These are phyloP conservation scores for Noctua janthina DNA, from an alignment of 2,888 invertebrate genomes.

Conservation along the genomic window DNA sequence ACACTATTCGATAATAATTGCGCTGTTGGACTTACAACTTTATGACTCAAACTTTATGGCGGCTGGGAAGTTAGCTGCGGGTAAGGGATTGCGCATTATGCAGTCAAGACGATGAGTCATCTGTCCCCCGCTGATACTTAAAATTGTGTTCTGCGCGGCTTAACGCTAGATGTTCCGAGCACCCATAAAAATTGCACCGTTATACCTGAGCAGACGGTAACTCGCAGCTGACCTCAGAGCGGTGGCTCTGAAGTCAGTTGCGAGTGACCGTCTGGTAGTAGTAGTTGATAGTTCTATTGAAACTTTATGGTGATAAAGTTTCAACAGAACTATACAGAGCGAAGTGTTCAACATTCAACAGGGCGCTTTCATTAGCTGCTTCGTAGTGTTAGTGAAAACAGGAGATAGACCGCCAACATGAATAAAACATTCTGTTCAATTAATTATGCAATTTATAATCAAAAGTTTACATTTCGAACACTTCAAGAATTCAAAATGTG, in stretches of 20 bases:
- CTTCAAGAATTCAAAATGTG: neutral
- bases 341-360: neutral
- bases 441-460: neutral
- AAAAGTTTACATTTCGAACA: neutral
- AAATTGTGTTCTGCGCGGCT: neutral
- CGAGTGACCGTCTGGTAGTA: too few species aligned
- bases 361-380: neutral
- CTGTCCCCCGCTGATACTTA: neutral
- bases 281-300: too few species aligned
- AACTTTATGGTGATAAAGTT: neutral
- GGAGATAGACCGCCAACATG: neutral
- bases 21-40: neutral
- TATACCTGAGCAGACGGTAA: neutral
- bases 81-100: neutral
- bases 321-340: neutral
- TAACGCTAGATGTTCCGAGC: neutral
- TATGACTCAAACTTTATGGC: neutral
- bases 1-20: neutral
- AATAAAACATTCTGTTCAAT: conserved; percentile 1
- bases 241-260: too few species aligned
- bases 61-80: neutral
- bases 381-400: neutral
- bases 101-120: neutral
- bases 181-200: neutral
- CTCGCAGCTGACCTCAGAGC: neutral